Evolutionary conservation across 2,797 vertebrate species (phyloP).

Genomic region (Sitta carolinensis): DNA sequence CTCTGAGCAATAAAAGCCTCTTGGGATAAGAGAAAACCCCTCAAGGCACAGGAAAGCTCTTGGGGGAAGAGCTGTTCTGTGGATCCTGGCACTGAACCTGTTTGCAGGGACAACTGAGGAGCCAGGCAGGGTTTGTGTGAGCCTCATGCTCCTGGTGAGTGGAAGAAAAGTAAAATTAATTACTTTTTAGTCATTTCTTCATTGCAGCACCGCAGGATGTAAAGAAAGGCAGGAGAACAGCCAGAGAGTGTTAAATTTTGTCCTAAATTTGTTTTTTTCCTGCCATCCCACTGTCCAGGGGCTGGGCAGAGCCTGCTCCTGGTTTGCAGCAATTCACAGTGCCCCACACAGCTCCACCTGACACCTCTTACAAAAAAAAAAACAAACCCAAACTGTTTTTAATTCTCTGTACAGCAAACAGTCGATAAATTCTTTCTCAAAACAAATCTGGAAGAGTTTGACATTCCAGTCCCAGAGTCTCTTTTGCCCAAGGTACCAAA

Average conservation of each 20-base stretch:
- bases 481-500: neutral
- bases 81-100: neutral
- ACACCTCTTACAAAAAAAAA: neutral
- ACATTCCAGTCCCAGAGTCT: neutral
- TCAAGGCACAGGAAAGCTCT: neutral
- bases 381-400: neutral
- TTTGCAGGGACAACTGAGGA: neutral
- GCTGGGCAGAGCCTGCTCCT: neutral
- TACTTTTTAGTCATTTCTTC: neutral
- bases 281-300: neutral
- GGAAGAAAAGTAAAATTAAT: neutral
- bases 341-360: neutral
- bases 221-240: neutral
- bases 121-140: neutral
- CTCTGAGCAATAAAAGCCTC: neutral
- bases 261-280: neutral
- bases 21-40: neutral
- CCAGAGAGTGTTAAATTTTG: neutral
- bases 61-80: neutral
- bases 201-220: neutral
- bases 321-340: neutral
- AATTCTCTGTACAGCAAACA: slow-evolving; percentile 27
- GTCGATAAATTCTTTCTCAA: neutral
- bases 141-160: neutral
- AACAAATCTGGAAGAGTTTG: neutral